These are phyloP conservation scores for Spodoptera littoralis DNA, from an alignment of 2,888 invertebrate genomes.

Conservation along the genomic window DNA sequence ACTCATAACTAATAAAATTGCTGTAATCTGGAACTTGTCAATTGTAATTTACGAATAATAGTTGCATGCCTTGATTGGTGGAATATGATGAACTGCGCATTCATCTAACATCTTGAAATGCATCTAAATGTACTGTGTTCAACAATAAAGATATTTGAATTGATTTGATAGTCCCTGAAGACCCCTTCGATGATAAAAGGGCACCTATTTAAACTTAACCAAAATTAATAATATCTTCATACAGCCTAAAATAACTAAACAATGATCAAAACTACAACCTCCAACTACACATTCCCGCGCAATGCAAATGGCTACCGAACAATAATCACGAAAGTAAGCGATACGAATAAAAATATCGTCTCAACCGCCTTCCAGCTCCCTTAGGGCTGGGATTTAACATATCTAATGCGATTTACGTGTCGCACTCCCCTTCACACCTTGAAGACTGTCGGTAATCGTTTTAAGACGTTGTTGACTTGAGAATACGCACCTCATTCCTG, in stretches of 20 bases:
- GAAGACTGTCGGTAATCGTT: slow-evolving; percentile 82
- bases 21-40: too few relatives aligned
- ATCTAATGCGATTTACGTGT: slow-evolving; percentile 89
- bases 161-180: too few relatives aligned
- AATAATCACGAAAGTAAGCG: slow-evolving; percentile 88
- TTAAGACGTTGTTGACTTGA: slow-evolving; percentile 83
- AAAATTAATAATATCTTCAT: too few relatives aligned
- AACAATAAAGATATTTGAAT: too few relatives aligned
- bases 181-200: too few relatives aligned
- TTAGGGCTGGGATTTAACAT: slow-evolving; percentile 84
- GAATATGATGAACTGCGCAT: too few relatives aligned
- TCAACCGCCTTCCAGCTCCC: slow-evolving; percentile 73
- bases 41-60: too few relatives aligned
- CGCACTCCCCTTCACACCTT: slow-evolving; percentile 75
- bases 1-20: too few relatives aligned
- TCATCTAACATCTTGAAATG: too few relatives aligned
- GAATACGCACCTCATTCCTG: slow-evolving; percentile 65
- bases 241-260: slow-evolving; percentile 20
- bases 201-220: too few relatives aligned
- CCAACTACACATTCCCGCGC: slow-evolving; percentile 54
- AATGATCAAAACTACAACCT: slow-evolving; percentile 58
- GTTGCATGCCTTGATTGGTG: too few relatives aligned
- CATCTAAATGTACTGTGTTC: too few relatives aligned
- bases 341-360: slow-evolving; percentile 87
- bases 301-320: slow-evolving; percentile 85